Base-by-base conservation (phyloP, 2,797 vertebrate genomes). In the Kryptopterus vitreolus region DNA sequence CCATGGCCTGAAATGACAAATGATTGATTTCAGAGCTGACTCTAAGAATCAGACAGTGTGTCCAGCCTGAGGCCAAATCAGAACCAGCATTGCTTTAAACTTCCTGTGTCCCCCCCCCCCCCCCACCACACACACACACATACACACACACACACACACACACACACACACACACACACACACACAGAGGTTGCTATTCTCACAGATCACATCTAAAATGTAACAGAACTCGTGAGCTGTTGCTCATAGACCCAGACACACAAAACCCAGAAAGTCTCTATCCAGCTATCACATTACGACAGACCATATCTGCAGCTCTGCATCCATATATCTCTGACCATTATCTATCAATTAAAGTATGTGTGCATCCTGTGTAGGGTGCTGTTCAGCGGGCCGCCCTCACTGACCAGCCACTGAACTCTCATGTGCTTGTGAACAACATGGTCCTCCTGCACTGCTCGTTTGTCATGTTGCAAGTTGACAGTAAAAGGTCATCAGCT, bases 401-500 rank as follows among this genome's bases (percentile, higher is more conserved):
- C 91, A 89, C 89, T 95, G 94, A 94, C 94, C 94, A 94, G 88
- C 88, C 90, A 77, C 88, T 95, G 94, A 95, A 95, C 94, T 91
- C 92, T 92, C 77, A 87, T 62, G 75, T 90, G 93, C 94, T 94
- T 91, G 91, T 94, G 91, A 92, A 94, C 93, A 94, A 93, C 92
- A 93, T 90, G 91, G 92, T 91, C 92, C 93, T 92, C 91, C 91
- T 91, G 88, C 86, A 87, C 91, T 87, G 92, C 93, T 91, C 92
- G 90, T 95, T 94, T 94, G 93, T 95, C 94, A 94, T 93, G 90
- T 93, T 92, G 87, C 90, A 90, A 92, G 90, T 87, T 94, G 93
- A 94, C 93, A 94, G 93, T 93, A 92, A 95, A 94, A 94, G 94
- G 94, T 94, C 94, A 94, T 92, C 91, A 89, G 89, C 92, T 93